A percentile compares a stretch with the other conserved stretches of the same genome.
Evolutionary conservation across 2,797 vertebrate species (phyloP).

Genomic region (Cacajao melanocephalus): DNA sequence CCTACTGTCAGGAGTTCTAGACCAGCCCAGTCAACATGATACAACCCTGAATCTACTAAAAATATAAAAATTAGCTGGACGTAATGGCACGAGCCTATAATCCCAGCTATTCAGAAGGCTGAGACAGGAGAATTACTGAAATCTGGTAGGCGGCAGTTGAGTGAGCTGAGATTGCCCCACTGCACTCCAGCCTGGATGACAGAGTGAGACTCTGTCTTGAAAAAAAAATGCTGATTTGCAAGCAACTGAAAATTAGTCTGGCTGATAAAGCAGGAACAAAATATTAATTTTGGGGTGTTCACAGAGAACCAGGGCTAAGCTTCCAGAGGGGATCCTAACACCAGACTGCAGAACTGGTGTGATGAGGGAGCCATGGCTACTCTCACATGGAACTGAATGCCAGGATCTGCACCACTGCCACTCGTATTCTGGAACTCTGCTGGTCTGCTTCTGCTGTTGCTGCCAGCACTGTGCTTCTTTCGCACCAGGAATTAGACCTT

Average conservation of each 20-base stretch:
- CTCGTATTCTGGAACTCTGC: neutral
- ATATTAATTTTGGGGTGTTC: neutral
- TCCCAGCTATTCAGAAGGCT: neutral
- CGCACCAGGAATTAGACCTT: neutral
- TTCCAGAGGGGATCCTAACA: neutral
- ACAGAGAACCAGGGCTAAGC: neutral
- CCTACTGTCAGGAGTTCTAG: neutral
- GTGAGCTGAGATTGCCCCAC: too few relatives aligned
- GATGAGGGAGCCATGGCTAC: neutral
- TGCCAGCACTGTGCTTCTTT: neutral
- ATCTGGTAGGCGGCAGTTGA: too few relatives aligned
- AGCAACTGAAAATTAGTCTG: neutral
- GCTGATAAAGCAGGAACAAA: neutral
- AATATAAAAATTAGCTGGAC: neutral
- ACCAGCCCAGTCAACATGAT: neutral
- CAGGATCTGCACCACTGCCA: neutral
- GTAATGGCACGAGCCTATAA: neutral
- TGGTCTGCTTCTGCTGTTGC: neutral
- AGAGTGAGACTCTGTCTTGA: neutral
- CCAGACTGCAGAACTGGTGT: neutral
- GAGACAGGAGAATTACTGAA: too few relatives aligned
- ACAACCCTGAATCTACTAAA: neutral
- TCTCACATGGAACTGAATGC: neutral
- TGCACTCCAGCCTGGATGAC: too few relatives aligned
- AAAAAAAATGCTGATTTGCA: neutral